phyloP scores from a whole-genome alignment of 2,797 vertebrate species.

The Artibeus jamaicensis region DNA sequence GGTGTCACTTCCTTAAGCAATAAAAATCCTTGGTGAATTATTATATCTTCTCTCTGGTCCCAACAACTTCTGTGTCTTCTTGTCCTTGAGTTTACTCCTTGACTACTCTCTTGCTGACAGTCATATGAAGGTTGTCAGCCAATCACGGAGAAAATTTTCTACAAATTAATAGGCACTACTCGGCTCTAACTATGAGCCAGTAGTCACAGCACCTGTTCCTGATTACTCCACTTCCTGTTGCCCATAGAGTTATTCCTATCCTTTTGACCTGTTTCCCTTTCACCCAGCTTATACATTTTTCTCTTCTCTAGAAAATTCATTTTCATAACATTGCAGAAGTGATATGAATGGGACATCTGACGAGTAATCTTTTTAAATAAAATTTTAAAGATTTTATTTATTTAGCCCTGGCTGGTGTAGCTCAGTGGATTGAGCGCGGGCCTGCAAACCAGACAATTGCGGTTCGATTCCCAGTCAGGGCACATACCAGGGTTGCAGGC shows the following conservation, averaged over 20 bases:
- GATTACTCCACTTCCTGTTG: not conserved
- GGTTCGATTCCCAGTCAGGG: too few relatives aligned
- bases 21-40: not conserved
- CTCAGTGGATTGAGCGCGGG: too few relatives aligned
- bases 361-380: not conserved
- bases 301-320: not conserved
- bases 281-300: not conserved
- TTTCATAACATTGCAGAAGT: not conserved
- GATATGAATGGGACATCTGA: not conserved
- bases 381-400: too few relatives aligned
- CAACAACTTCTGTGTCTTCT: not conserved
- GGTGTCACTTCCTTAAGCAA: not conserved
- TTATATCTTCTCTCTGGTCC: not conserved
- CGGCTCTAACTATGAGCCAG: not conserved
- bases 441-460: too few relatives aligned
- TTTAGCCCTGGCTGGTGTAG: too few relatives aligned
- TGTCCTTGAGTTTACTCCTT: not conserved
- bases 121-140: not conserved
- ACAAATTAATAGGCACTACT: not conserved
- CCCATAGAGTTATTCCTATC: not conserved
- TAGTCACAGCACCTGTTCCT: not conserved
- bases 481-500: too few relatives aligned
- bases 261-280: not conserved
- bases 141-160: not conserved
- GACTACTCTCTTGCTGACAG: not conserved